Percentiles rank a stretch among this genome's conserved stretches.
These are phyloP conservation scores for Melanargia galathea DNA, from an alignment of 2,888 invertebrate species.

Conservation along the genomic window DNA sequence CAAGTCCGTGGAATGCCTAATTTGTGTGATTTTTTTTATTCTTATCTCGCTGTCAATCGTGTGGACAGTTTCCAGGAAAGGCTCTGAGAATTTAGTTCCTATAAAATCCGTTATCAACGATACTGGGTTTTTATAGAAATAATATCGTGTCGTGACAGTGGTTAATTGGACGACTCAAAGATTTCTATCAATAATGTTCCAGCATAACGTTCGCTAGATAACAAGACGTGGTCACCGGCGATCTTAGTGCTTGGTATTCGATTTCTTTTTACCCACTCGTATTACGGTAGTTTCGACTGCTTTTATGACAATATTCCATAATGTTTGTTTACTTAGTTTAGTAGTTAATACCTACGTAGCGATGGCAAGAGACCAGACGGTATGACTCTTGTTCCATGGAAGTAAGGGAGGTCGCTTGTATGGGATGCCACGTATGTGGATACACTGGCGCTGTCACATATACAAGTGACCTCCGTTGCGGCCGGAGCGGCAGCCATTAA, in stretches of 20 bases:
- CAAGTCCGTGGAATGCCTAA: constrained; percentile 56
- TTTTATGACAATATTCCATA: neutral
- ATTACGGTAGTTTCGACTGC: constrained; percentile 2
- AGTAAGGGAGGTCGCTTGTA: too few species aligned
- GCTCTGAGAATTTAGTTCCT: constrained; percentile 11
- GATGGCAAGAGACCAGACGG: too few species aligned
- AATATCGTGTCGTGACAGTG: constrained; percentile 13
- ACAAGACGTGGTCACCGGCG: constrained; percentile 5
- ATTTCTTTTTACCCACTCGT: neutral
- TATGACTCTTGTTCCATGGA: too few species aligned
- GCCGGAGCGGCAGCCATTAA: too few species aligned
- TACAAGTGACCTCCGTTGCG: too few species aligned
- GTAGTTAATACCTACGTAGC: too few species aligned
- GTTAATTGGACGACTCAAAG: constrained; percentile 17
- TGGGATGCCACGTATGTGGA: too few species aligned
- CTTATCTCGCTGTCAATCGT: constrained; percentile 34
- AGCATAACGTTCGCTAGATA: constrained; percentile 6
- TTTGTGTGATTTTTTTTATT: constrained; percentile 38
- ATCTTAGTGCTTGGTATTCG: constrained; percentile 18
- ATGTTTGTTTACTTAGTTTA: neutral
- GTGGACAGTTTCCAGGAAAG: constrained; percentile 33
- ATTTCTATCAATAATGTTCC: constrained; percentile 19
- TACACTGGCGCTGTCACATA: too few species aligned
- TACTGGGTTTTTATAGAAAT: constrained; percentile 23
- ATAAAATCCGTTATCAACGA: constrained; percentile 14